Evolutionary conservation across 2,113 vertebrate species (phyloP).

Genomic region (Pampusana beccarii): DNA sequence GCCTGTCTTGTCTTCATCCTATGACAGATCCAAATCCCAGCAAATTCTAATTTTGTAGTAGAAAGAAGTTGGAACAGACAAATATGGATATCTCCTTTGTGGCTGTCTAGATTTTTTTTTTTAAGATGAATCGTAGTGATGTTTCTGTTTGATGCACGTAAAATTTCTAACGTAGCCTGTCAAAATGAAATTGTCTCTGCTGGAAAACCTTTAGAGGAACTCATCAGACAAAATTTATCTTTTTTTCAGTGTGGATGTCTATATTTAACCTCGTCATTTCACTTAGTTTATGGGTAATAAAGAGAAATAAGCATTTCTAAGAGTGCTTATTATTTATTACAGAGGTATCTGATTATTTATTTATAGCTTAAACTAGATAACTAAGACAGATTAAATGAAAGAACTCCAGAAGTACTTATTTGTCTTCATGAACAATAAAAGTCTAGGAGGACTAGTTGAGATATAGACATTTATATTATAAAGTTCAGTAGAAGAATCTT

Average conservation of each 20-base stretch:
- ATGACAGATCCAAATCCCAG: background rate
- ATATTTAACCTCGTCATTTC: background rate
- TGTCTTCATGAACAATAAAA: background rate
- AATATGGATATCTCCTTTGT: background rate
- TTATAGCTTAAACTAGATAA: background rate
- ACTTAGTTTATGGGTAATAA: background rate
- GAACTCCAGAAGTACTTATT: background rate
- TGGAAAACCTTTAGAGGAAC: background rate
- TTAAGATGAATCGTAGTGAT: background rate
- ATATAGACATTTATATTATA: background rate
- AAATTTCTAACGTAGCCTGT: background rate
- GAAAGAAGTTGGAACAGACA: background rate
- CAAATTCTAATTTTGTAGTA: background rate
- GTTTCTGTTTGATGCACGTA: background rate
- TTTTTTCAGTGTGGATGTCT: background rate
- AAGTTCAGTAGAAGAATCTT: background rate
- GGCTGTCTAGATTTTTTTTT: background rate
- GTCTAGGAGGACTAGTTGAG: background rate
- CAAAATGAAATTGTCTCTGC: background rate
- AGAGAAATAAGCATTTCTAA: background rate
- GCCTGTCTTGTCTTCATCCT: background rate
- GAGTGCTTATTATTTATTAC: background rate
- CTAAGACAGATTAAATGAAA: background rate
- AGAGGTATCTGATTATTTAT: background rate
- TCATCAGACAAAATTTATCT: background rate